Conservation (phyloP, 2,797 vertebrate species). For the Nannoperca obscura region DNA sequence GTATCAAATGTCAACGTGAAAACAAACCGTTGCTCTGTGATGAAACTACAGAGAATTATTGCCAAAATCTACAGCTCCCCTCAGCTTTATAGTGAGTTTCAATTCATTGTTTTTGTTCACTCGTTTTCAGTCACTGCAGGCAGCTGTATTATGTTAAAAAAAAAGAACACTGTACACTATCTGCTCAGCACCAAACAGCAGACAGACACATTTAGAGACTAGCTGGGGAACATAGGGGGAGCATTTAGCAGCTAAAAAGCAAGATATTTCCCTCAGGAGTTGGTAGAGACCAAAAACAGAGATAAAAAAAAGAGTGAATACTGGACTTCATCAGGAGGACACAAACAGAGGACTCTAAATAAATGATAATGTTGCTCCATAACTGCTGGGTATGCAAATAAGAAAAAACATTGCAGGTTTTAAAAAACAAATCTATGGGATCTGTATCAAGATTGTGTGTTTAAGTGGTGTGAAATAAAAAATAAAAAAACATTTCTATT, state of each 20-base stretch:
- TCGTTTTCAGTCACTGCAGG: not conserved
- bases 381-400: too few species aligned
- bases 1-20: not conserved
- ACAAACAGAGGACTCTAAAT: too few species aligned
- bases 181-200: not conserved
- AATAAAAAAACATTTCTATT: not conserved
- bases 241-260: too few species aligned
- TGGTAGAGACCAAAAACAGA: not conserved
- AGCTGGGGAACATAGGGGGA: not conserved
- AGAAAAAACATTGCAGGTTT: too few species aligned
- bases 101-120: constrained; percentile 11
- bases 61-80: not conserved
- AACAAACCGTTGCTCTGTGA: not conserved
- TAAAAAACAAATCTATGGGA: too few species aligned
- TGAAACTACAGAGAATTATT: not conserved
- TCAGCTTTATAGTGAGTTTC: not conserved
- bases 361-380: too few species aligned
- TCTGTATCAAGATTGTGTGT: not conserved
- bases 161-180: not conserved
- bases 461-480: too few species aligned
- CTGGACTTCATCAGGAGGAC: too few species aligned
- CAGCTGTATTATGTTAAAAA: not conserved
- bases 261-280: not conserved
- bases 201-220: not conserved
- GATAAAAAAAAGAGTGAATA: not conserved